Evolutionary conservation across 2,113 vertebrate genomes (phyloP).

Genomic region (Stegostoma tigrinum): DNA sequence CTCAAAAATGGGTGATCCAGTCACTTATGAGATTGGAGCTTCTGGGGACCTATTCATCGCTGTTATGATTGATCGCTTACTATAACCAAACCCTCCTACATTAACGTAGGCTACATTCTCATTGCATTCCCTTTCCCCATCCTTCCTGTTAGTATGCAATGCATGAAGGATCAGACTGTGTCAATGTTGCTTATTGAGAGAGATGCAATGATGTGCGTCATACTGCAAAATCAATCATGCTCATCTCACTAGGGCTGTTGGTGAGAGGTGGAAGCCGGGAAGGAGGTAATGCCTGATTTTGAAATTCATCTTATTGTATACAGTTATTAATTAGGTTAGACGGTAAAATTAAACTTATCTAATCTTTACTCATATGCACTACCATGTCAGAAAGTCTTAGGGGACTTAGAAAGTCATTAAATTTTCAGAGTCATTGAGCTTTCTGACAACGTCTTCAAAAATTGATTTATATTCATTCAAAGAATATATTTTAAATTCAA

Average conservation of each 20-base stretch:
- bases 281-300: not conserved
- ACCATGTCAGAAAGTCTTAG: conserved; percentile 27
- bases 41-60: no score
- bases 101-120: not conserved
- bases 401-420: conserved; percentile 35
- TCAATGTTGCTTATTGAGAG: not conserved
- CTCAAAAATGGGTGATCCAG: not conserved
- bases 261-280: no score
- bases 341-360: conserved; percentile 19
- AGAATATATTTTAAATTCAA: conserved; percentile 35
- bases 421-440: conserved; percentile 24
- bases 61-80: not conserved
- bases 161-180: not conserved
- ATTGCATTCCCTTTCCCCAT: not conserved
- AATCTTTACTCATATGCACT: conserved; percentile 13
- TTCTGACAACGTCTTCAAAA: conserved; percentile 37
- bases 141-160: not conserved
- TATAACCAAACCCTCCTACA: not conserved
- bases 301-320: not conserved
- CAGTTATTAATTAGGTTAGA: not conserved
- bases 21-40: no score
- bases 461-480: not conserved
- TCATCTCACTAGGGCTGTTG: not conserved
- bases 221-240: not conserved
- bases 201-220: not conserved